phyloP scores from a whole-genome alignment of 2,797 vertebrate genomes.

The Buceros bicornis region DNA sequence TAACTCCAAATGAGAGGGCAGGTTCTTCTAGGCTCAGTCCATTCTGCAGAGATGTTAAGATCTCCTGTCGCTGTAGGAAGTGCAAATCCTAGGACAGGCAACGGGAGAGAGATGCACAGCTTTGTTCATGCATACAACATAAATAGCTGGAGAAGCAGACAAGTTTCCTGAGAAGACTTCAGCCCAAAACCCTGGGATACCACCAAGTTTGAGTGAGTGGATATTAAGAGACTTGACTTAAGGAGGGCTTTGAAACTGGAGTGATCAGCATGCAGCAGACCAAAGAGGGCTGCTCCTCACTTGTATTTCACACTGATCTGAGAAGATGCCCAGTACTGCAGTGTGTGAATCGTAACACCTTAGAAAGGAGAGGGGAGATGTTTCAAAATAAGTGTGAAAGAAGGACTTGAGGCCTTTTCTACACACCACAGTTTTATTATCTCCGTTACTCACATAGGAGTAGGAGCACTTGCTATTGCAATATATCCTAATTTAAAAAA shows the following conservation, averaged over 20 bases:
- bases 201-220: neutral
- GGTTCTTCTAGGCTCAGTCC: neutral
- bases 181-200: neutral
- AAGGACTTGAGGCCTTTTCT: neutral
- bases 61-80: neutral
- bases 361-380: neutral
- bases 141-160: neutral
- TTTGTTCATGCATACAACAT: neutral
- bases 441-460: neutral
- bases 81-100: neutral
- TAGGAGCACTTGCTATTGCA: neutral
- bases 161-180: neutral
- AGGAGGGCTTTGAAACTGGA: neutral
- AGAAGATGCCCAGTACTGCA: neutral
- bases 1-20: neutral
- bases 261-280: neutral
- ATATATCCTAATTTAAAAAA: neutral
- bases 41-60: neutral
- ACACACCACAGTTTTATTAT: neutral
- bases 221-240: neutral
- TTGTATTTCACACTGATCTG: rapidly evolving
- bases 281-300: neutral
- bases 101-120: neutral
- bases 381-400: neutral
- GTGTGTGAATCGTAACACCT: neutral